These are phyloP conservation scores for Macaca mulatta DNA, from an alignment of 2,113 vertebrate genomes.

Conservation along the genomic window DNA sequence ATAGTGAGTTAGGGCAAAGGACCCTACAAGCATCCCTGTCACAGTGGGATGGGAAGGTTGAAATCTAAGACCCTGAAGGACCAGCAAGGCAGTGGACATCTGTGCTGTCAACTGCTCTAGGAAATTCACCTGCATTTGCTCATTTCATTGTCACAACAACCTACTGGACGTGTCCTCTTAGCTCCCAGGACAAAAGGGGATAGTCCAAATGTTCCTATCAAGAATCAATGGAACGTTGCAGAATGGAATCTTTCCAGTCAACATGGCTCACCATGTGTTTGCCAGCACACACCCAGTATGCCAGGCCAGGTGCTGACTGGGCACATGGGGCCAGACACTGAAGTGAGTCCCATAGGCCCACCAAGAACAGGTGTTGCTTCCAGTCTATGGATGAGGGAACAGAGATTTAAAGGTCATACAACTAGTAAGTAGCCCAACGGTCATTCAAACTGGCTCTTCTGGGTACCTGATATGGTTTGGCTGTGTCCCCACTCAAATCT, in stretches of 20 bases:
- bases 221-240: fast-evolving
- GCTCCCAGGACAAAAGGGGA: not conserved
- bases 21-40: not conserved
- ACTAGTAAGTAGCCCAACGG: not conserved
- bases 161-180: fast-evolving
- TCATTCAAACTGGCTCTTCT: fast-evolving
- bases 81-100: fast-evolving
- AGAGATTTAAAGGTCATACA: not conserved
- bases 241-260: fast-evolving
- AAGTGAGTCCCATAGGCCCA: fast-evolving
- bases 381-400: fast-evolving
- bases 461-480: not conserved
- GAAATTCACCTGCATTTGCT: not conserved
- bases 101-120: not conserved
- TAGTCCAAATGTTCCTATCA: not conserved
- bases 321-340: too few relatives aligned
- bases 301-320: too few relatives aligned
- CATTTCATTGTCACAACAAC: not conserved
- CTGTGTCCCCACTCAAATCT: too few relatives aligned
- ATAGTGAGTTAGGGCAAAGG: not conserved
- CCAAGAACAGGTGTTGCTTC: fast-evolving
- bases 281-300: too few relatives aligned
- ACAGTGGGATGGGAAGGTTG: not conserved
- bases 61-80: not conserved
- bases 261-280: fast-evolving